Evolutionary conservation across 2,888 invertebrate species (phyloP), one percentile per base, ranked within the genome.

Genomic region (Callyntrura guangdongensis): DNA sequence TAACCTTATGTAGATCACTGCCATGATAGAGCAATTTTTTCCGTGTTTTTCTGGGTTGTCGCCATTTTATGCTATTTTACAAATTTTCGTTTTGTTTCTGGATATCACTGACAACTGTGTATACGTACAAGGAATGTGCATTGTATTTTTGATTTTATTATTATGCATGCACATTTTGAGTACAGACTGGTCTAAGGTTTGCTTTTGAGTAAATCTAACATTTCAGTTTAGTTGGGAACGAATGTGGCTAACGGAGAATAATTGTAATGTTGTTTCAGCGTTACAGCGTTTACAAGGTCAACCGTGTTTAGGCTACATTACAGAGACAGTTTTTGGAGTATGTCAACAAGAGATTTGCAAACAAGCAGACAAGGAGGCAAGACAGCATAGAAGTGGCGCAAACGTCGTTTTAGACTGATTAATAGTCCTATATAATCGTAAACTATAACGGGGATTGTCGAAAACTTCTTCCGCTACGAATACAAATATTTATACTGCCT

Each of bases 391-490:
- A 56, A 81, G 81, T 59, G 59, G 59, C n/a, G n/a, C 36, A 36
- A 9, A 56, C 36, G 59, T 59, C 81, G 20, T 79, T 56, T 22
- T 36, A 25, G 59, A 81, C 59, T 81, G 81, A 81, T 81, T 81
- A 11, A 81, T 81, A 17, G 59, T 81, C 20, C 36, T 36, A 56
- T 27, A 45, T n/a, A 20, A 53, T 81, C 81, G 11, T 81, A 81
- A 81, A 81, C 27, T 20, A 59, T 12, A 81, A 81, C 5, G 49
- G 81, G 25, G 27, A 81, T 36, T 81, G 36, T 36, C 25, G 36
- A 59, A 56, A 81, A 81, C 17, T n/a, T 36, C 59, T 81, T 81
- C 81, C 81, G 81, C 81, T 81, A 81, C 36, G 20, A 49, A 74
- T n/a, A 20, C 49, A 72, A 47, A 72, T 8, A 72, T 45, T 27